phyloP scores from a whole-genome alignment of 2,113 vertebrate species.

The Aspiorhynchus laticeps region DNA sequence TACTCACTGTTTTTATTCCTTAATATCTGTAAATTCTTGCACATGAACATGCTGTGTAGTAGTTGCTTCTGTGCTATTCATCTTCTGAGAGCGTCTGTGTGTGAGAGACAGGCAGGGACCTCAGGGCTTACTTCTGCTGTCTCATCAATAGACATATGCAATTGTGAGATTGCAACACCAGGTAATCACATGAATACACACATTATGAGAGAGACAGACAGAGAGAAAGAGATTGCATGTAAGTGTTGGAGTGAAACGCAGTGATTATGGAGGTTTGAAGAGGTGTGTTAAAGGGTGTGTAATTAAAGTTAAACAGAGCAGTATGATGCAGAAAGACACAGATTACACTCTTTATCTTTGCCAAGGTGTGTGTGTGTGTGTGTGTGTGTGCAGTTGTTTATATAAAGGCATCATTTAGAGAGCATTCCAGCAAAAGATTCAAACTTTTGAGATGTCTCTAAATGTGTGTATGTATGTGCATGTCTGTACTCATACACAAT shows the following conservation, averaged over 20 bases:
- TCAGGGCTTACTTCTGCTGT: conserved; percentile 38
- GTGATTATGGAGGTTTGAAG: conserved; percentile 31
- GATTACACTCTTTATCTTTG: conserved; percentile 51
- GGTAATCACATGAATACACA: conserved; percentile 50
- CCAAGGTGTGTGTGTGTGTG: conserved; percentile 37
- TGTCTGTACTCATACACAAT: not conserved
- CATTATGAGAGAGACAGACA: conserved; percentile 42
- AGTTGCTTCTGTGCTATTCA: not conserved
- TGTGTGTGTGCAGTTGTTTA: conserved; percentile 34
- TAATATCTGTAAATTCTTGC: not conserved
- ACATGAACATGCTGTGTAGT: not conserved
- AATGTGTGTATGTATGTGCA: not conserved
- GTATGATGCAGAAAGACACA: conserved; percentile 48
- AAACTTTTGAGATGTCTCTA: conserved; percentile 1
- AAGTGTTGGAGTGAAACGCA: conserved; percentile 35
- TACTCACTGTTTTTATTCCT: not conserved
- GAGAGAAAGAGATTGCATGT: conserved; percentile 24
- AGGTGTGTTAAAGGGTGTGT: conserved; percentile 10
- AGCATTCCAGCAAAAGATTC: conserved; percentile 1
- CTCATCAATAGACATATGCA: conserved; percentile 53
- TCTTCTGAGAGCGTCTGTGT: conserved; percentile 23
- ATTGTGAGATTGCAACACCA: conserved; percentile 51
- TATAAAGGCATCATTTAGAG: conserved; percentile 39
- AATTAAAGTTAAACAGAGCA: conserved; percentile 25
- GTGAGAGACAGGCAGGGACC: conserved; percentile 9